Conservation (phyloP, 2,888 invertebrate species). For the Oscheius sp. region DNA sequence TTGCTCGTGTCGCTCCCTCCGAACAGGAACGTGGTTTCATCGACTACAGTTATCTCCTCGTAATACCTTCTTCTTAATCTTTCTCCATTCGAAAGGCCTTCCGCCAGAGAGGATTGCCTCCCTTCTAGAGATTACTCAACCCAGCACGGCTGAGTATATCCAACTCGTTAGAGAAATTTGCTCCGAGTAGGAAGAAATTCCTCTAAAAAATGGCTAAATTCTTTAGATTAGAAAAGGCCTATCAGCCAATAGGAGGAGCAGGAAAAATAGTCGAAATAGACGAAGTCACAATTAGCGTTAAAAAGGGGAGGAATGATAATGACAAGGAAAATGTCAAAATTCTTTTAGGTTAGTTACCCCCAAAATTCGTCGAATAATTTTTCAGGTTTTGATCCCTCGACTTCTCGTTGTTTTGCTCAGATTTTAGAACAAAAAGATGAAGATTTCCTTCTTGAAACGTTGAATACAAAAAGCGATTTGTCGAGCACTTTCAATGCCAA, state of each 20-base stretch:
- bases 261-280: background rate
- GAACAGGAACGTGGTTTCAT: background rate
- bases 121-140: background rate
- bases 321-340: background rate
- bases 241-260: background rate
- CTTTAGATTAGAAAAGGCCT: constrained; percentile 1
- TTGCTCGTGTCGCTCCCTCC: constrained; percentile 2
- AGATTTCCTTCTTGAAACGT: background rate
- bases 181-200: background rate
- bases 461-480: background rate
- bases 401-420: background rate
- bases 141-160: background rate
- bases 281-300: background rate
- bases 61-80: background rate
- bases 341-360: background rate
- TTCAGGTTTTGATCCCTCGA: background rate
- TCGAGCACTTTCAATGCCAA: background rate
- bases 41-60: background rate
- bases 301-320: background rate
- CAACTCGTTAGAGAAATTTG: constrained; percentile 1
- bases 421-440: background rate
- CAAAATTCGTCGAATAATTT: too few species aligned
- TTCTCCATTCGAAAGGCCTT: background rate
- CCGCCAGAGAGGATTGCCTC: background rate
- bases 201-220: background rate